Conservation (phyloP, 2,113 vertebrate genomes). For the Paratilapia polleni region DNA sequence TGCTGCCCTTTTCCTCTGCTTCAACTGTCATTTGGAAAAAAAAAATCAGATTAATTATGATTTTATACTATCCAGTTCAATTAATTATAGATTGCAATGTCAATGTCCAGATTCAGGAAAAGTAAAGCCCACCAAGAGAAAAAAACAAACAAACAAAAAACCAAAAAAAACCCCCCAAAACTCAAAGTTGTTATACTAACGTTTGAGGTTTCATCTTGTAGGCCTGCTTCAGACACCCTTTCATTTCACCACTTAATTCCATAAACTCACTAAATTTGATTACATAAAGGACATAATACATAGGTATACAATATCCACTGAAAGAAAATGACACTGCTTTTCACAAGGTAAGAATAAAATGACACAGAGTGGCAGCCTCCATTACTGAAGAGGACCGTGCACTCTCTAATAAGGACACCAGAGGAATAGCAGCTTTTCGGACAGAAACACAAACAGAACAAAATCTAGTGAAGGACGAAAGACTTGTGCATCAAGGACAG, state of each 20-base stretch:
- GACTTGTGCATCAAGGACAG: slow-evolving; percentile 33
- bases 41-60: slow-evolving; percentile 43
- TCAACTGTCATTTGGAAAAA: slow-evolving; percentile 40
- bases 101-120: not conserved
- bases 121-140: not conserved
- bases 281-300: not conserved
- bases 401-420: slow-evolving; percentile 41
- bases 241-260: not conserved
- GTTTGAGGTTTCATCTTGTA: not conserved
- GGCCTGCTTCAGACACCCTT: not conserved
- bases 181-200: not conserved
- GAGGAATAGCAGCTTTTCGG: slow-evolving; percentile 32
- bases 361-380: slow-evolving; percentile 20
- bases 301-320: not conserved
- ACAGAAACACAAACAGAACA: slow-evolving; percentile 11
- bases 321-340: slow-evolving; percentile 13
- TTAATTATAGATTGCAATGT: slow-evolving; percentile 23
- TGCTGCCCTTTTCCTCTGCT: slow-evolving; percentile 23
- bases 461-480: slow-evolving; percentile 24
- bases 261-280: slow-evolving; percentile 2
- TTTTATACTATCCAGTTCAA: slow-evolving; percentile 28
- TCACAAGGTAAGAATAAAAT: slow-evolving; percentile 41
- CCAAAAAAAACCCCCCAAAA: not conserved
- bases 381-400: slow-evolving; percentile 29
- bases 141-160: not conserved